A percentile compares a stretch with the other conserved stretches of the same genome.
These are phyloP conservation scores for Polylopha cassiicola DNA, from an alignment of 2,888 invertebrate genomes.

Conservation along the genomic window DNA sequence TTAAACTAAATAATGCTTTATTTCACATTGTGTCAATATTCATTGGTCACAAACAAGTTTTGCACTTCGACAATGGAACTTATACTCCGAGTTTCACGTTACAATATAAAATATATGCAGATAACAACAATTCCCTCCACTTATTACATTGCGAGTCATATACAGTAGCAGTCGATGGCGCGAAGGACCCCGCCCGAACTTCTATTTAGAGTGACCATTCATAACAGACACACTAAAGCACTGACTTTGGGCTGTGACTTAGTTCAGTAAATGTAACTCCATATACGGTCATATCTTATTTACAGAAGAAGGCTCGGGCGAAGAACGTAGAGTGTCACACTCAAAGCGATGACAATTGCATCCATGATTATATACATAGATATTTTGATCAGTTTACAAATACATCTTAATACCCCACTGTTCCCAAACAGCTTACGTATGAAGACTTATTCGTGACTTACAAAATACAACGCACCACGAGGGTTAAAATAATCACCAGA, in stretches of 20 bases:
- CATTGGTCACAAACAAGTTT: conserved; percentile 69
- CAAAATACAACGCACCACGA: conserved; percentile 40
- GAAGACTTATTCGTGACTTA: conserved; percentile 14
- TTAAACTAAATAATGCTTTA: conserved; percentile 76
- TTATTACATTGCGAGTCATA: too few species aligned
- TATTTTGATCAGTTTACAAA: conserved; percentile 12
- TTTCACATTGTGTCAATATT: conserved; percentile 71
- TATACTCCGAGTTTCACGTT: conserved; percentile 50
- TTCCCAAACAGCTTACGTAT: conserved; percentile 2
- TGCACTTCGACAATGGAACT: conserved; percentile 57
- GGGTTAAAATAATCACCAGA: conserved; percentile 58
- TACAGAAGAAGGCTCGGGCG: not conserved
- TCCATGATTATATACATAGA: conserved; percentile 17
- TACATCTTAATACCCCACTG: conserved; percentile 5
- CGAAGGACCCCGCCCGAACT: too few species aligned
- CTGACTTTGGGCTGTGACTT: not conserved
- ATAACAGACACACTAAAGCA: conserved; percentile 5
- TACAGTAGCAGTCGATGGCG: too few species aligned
- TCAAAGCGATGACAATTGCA: conserved; percentile 18
- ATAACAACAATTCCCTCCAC: conserved; percentile 65
- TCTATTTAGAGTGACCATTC: not conserved
- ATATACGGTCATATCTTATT: not conserved
- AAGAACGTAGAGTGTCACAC: conserved; percentile 12
- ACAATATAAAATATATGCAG: conserved; percentile 71
- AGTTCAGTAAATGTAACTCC: not conserved